phyloP scores from a whole-genome alignment of 1,140 invertebrate genomes.

The Drosophila lowei region DNA sequence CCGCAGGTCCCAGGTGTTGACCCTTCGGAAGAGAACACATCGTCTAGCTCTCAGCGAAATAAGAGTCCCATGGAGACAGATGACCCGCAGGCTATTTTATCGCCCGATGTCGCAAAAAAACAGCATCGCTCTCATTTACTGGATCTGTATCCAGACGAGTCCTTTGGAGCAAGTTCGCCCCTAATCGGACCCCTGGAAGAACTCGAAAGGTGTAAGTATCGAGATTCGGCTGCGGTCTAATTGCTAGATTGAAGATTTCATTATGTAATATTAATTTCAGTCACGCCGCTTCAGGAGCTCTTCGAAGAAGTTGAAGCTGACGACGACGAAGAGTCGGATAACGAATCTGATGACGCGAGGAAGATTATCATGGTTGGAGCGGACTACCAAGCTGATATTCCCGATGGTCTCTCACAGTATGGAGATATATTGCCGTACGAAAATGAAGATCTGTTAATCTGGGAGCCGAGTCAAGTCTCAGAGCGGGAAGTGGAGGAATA shows the following conservation, averaged over 20 bases:
- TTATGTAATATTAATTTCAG: conserved; percentile 62
- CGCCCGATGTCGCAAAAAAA: conserved; percentile 51
- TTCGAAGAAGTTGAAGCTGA: conserved; percentile 88
- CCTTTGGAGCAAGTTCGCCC: conserved; percentile 58
- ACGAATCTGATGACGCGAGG: conserved; percentile 85
- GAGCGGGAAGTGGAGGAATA: conserved; percentile 92
- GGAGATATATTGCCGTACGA: conserved; percentile 97
- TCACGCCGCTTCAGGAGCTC: conserved; percentile 85
- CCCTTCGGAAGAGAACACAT: conserved; percentile 5
- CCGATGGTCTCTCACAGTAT: conserved; percentile 94
- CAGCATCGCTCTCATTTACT: conserved; percentile 73
- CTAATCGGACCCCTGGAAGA: conserved; percentile 22
- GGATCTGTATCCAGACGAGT: conserved; percentile 75
- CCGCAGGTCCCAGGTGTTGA: not conserved
- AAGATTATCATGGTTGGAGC: conserved; percentile 97
- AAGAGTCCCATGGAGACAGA: conserved; percentile 10
- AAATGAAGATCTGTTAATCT: conserved; percentile 97
- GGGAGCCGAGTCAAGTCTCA: conserved; percentile 92
- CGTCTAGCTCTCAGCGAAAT: not conserved
- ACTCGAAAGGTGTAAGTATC: conserved; percentile 48
- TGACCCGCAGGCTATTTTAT: conserved; percentile 5
- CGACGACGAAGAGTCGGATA: conserved; percentile 90
- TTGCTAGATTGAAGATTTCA: not conserved
- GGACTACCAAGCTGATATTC: conserved; percentile 96
- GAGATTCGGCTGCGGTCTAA: not conserved